Evolutionary conservation across 2,888 invertebrate genomes (phyloP), one percentile per base, ranked within the genome.

Genomic region (Agonopterix alstromeriana): DNA sequence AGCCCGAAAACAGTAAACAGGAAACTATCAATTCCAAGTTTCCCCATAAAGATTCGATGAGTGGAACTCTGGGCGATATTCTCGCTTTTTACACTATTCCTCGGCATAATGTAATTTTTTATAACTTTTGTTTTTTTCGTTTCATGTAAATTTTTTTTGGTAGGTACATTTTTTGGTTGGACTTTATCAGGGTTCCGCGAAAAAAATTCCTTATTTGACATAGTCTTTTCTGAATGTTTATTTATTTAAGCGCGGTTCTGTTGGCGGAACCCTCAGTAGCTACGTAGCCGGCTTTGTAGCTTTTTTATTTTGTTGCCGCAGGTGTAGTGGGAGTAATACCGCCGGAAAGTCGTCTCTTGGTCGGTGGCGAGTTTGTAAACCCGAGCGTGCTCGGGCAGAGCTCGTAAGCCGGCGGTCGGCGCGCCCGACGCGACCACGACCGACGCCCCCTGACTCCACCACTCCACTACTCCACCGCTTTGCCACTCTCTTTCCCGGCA

Each of bases 241-340:
- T 73, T 76, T 73, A 63, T 73, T 71, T 66, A 58, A 68, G 66
- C 72, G 73, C 75, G 77, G 73, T 74, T 72, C 67, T 73, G 70
- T 69, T 66, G 63, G 58, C 58, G 67, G 74, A 70, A 72, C 71
- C 71, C 67, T 73, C 63, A 66, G 63, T 65, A 65, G 77, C 71
- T 69, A 67, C 71, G 77, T 77, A 73, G 77, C 77, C 70, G 74
- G 81, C 80, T 84, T 85, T 86, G 80, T 85, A 86, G 86, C 79
- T 73, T 80, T 72, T 83, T 83, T 84, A 78, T 86, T 88, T 88
- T 90, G 79, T 88, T 86, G 82, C 82, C 79, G 78, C 89, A 90
- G 90, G 90, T 90, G 82, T 92, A 82, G 90, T 92, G 89, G 91
- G 91, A 85, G 90, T 92, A 68, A 80, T 91, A 81, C 80, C 84